Conservation (phyloP, 1,140 invertebrate species). For the Cherax destructor region DNA sequence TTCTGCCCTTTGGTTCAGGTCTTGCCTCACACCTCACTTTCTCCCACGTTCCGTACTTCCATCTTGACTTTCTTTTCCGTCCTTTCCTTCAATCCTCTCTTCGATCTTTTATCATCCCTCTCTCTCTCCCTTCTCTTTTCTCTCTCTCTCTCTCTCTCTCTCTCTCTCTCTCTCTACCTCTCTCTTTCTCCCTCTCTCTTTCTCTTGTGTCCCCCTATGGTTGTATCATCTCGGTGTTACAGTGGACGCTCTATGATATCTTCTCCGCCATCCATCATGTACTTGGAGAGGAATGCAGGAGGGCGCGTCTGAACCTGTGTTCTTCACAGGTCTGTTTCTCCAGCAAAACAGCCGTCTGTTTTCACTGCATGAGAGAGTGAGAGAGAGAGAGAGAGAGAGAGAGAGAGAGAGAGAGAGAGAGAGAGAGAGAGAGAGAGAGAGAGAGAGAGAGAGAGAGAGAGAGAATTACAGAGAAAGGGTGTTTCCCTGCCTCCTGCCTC, state of each 20-base stretch:
- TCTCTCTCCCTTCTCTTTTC: conserved; percentile 16
- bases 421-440: too few species aligned
- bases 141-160: conserved; percentile 16
- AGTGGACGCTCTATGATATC: conserved; percentile 23
- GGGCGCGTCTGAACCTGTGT: not conserved
- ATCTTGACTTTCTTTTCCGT: not conserved
- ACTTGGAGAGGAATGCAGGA: not conserved
- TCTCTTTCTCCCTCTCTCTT: conserved; percentile 13
- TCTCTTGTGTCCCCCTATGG: conserved; percentile 24
- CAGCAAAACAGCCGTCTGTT: too few species aligned
- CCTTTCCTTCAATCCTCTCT: not conserved
- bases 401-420: too few species aligned
- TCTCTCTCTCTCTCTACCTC: conserved; percentile 6
- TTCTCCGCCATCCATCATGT: conserved; percentile 29
- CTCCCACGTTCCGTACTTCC: not conserved
- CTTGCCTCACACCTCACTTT: too few species aligned
- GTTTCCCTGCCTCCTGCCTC: too few species aligned
- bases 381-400: too few species aligned
- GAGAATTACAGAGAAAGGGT: too few species aligned
- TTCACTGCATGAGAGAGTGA: too few species aligned
- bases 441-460: too few species aligned
- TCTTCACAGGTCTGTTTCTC: not conserved
- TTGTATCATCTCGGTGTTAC: conserved; percentile 3
- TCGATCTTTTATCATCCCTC: not conserved
- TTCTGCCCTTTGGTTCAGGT: too few species aligned